Evolutionary conservation across 64 coral and sea anemone genomes (phyloP).

Genomic region (Montipora efflorescens): DNA sequence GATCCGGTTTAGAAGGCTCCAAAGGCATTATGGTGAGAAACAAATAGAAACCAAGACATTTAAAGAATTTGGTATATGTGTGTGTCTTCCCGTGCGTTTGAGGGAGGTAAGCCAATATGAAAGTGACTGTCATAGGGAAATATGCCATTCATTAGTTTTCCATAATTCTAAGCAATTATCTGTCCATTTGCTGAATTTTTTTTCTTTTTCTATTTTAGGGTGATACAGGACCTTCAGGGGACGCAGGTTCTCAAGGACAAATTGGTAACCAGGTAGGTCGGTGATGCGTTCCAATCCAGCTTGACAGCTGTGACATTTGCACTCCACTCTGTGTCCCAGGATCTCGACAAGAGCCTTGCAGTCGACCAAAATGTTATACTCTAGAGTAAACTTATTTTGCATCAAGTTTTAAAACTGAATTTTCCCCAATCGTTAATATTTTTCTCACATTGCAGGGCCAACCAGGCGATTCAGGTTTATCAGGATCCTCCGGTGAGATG

Average conservation of each 20-base stretch:
- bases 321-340: no score
- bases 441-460: neutral
- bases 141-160: no score
- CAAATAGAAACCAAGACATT: neutral
- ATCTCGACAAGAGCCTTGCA: no score
- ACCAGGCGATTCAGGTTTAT: neutral
- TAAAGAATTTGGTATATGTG: neutral
- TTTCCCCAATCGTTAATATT: neutral
- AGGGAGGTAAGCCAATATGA: neutral
- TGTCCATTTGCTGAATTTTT: no score
- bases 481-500: neutral
- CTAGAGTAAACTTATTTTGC: neutral
- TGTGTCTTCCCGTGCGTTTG: neutral
- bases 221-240: neutral
- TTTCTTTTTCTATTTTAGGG: neutral
- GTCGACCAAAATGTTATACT: no score
- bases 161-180: no score
- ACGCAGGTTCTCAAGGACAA: neutral
- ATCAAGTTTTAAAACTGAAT: neutral
- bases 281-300: no score
- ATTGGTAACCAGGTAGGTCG: neutral
- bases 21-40: slow-evolving; percentile 3
- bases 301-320: no score
- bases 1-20: neutral
- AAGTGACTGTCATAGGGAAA: no score